phyloP scores from a whole-genome alignment of 2,113 vertebrate genomes.

The Pica pica region DNA sequence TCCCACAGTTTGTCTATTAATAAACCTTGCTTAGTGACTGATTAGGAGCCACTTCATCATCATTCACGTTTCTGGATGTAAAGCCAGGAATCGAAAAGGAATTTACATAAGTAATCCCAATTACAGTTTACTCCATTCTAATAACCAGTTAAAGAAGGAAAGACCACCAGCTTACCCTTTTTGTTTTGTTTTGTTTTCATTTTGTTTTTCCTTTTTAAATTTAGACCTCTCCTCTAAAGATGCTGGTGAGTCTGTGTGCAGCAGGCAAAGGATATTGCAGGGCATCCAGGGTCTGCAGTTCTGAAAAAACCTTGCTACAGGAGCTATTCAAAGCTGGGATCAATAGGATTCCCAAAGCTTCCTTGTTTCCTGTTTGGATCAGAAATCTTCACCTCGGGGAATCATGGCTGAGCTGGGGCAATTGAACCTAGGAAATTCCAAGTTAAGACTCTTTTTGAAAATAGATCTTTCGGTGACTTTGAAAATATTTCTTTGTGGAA shows the following conservation, averaged over 20 bases:
- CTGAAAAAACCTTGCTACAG: neutral
- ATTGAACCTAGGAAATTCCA: neutral
- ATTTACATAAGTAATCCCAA: neutral
- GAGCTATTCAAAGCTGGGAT: neutral
- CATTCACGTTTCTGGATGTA: neutral
- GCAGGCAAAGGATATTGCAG: neutral
- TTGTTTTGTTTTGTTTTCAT: neutral
- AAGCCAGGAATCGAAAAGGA: neutral
- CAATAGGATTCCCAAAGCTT: neutral
- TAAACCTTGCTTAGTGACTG: neutral
- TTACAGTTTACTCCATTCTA: neutral
- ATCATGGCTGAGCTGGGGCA: neutral
- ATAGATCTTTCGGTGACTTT: neutral
- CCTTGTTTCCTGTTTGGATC: neutral
- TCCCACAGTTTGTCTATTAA: conserved; percentile 28
- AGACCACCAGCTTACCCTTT: neutral
- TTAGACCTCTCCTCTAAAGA: neutral
- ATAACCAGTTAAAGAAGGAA: neutral
- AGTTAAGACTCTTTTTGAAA: neutral
- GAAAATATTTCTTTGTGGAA: neutral
- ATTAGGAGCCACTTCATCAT: neutral
- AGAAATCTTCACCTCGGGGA: neutral
- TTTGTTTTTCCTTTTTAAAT: neutral
- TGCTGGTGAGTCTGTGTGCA: neutral
- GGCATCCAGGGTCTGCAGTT: neutral